Evolutionary conservation across 2,888 invertebrate species (phyloP).

Genomic region (Acanthoscelides obtectus): DNA sequence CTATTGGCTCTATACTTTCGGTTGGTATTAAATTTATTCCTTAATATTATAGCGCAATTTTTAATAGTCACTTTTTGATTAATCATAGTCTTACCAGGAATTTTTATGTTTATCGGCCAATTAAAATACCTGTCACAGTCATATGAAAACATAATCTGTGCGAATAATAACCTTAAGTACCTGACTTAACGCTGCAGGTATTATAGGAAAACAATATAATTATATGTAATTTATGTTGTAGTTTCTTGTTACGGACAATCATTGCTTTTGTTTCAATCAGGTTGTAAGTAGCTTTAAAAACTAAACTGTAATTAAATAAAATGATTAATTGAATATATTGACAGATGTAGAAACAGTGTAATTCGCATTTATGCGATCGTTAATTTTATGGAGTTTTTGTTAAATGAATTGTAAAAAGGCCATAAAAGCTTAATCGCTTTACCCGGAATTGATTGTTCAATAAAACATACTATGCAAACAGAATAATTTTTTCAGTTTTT

Average conservation of each 20-base stretch:
- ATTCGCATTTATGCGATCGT: not conserved
- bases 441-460: not conserved
- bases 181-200: not conserved
- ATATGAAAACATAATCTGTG: not conserved
- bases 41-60: no score
- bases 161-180: not conserved
- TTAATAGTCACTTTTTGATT: no score
- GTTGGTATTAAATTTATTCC: no score
- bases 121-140: not conserved
- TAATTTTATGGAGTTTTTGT: not conserved
- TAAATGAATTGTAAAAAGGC: not conserved
- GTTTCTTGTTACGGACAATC: not conserved
- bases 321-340: not conserved
- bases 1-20: no score
- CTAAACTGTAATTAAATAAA: not conserved
- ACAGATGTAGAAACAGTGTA: not conserved
- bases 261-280: not conserved
- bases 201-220: not conserved
- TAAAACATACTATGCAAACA: not conserved
- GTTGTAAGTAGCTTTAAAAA: not conserved
- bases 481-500: no score
- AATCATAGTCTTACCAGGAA: no score
- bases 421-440: not conserved
- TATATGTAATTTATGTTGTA: not conserved
- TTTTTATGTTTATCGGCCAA: not conserved